Evolutionary conservation across 2,113 vertebrate genomes (phyloP).

Genomic region (Diphyllodes magnificus): DNA sequence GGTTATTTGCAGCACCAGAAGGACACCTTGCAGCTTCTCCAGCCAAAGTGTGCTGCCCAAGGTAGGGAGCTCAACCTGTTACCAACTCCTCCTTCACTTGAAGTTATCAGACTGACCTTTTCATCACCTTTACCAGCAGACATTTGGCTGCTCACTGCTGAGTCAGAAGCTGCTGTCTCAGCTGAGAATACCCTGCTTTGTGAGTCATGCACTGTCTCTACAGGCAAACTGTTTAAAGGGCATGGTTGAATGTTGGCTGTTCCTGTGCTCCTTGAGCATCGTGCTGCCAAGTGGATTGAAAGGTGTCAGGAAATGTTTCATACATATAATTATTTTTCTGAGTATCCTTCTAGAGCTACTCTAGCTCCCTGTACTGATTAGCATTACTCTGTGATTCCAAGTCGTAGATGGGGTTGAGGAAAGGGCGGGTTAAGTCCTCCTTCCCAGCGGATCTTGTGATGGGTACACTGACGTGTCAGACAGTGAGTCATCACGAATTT

Average conservation of each 20-base stretch:
- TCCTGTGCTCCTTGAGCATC: background rate
- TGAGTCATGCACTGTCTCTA: constrained; percentile 45
- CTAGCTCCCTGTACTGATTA: background rate
- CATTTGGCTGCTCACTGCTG: constrained; percentile 14
- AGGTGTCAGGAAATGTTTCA: background rate
- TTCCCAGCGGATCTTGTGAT: background rate
- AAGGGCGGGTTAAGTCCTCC: background rate
- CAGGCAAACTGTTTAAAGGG: constrained; percentile 29
- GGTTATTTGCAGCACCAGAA: background rate
- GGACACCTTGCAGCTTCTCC: background rate
- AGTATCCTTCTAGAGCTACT: background rate
- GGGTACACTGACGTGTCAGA: background rate
- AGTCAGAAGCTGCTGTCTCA: constrained; percentile 60
- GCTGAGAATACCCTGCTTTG: constrained; percentile 48
- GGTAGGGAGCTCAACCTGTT: background rate
- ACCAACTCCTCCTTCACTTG: background rate
- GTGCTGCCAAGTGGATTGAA: background rate
- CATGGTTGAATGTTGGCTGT: constrained; percentile 8
- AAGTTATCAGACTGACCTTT: constrained; percentile 25
- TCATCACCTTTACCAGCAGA: constrained; percentile 34
- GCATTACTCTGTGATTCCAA: background rate
- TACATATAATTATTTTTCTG: background rate
- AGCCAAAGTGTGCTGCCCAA: background rate
- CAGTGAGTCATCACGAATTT: constrained; percentile 5
- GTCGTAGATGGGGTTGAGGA: background rate